phyloP scores from a whole-genome alignment of 2,797 vertebrate genomes.

The Martes flavigula region DNA sequence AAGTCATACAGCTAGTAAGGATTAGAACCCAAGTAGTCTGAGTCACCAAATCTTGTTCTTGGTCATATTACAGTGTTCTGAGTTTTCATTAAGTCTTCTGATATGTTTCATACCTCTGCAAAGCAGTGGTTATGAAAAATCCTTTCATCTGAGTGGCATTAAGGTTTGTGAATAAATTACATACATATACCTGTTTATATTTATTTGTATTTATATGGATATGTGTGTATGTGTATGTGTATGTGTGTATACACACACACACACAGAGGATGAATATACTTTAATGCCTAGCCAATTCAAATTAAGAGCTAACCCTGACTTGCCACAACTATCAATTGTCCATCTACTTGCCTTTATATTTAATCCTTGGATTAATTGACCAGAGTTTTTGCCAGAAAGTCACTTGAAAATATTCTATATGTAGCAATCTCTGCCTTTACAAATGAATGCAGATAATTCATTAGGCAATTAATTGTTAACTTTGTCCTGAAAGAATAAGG shows the following conservation, averaged over 20 bases:
- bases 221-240: neutral
- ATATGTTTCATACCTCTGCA: neutral
- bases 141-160: neutral
- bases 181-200: neutral
- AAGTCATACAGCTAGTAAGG: neutral
- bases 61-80: neutral
- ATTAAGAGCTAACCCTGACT: neutral
- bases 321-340: neutral
- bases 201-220: neutral
- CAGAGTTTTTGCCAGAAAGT: neutral
- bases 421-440: neutral
- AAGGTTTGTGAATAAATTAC: neutral
- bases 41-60: neutral
- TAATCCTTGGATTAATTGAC: conserved; percentile 14
- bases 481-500: neutral
- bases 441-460: neutral
- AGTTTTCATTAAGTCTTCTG: neutral
- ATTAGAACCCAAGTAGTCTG: neutral
- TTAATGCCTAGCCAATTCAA: neutral
- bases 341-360: neutral
- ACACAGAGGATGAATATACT: neutral
- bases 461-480: neutral
- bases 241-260: neutral
- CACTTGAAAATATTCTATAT: conserved; percentile 6
- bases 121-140: neutral